phyloP scores from a whole-genome alignment of 92 coral and sea anemone genomes.

The Anthopleura xanthogrammica region DNA sequence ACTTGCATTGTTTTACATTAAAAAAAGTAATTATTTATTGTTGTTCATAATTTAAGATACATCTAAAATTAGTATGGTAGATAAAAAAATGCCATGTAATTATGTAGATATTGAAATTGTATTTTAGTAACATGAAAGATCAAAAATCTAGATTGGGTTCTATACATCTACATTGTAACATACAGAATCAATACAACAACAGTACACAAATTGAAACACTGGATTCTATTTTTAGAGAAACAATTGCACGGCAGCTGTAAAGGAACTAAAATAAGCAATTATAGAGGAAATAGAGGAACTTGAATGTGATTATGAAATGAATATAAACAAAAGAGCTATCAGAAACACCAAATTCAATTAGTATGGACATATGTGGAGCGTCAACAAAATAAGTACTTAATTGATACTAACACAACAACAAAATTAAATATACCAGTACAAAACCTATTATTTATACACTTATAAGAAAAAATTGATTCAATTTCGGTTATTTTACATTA shows the following conservation, averaged over 20 bases:
- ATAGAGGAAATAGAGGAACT: background rate
- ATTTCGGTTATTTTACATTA: background rate
- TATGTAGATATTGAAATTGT: too few relatives aligned
- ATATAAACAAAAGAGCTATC: background rate
- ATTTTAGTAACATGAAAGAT: too few relatives aligned
- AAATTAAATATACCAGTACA: background rate
- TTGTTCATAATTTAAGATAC: too few relatives aligned
- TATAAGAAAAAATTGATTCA: background rate
- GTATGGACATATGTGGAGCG: background rate
- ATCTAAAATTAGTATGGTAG: too few relatives aligned
- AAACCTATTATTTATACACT: background rate
- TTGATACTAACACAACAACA: background rate
- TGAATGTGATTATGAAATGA: conserved; percentile 2
- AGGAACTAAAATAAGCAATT: conserved; percentile 5
- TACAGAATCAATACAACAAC: background rate
- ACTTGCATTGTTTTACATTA: too few relatives aligned
- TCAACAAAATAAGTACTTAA: conserved; percentile 5
- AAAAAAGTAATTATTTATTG: too few relatives aligned
- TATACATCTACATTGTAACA: background rate
- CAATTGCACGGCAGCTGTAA: background rate
- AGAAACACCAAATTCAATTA: conserved; percentile 5
- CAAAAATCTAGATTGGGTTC: background rate
- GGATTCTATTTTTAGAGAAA: background rate
- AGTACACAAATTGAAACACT: background rate
- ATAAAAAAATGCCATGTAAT: too few relatives aligned